A percentile compares a stretch with the other conserved stretches of the same genome.
These are phyloP conservation scores for Actinia equina DNA, from an alignment of 64 coral and sea anemone species.

Conservation along the genomic window DNA sequence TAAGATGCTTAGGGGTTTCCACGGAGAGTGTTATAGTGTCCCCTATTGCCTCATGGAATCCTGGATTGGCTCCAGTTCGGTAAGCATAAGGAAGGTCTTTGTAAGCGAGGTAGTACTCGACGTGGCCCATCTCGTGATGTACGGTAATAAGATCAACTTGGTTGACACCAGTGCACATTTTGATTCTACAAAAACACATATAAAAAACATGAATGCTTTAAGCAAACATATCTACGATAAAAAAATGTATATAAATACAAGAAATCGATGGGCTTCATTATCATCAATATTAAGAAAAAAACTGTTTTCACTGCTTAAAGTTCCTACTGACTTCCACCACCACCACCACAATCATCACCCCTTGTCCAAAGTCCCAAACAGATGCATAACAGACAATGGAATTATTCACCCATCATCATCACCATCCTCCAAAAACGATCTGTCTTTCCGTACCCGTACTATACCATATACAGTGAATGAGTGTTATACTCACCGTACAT, in stretches of 20 bases:
- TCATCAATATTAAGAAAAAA: too few relatives aligned
- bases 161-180: constrained; percentile 91
- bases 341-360: too few relatives aligned
- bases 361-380: too few relatives aligned
- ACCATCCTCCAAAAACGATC: too few relatives aligned
- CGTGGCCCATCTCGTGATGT: constrained; percentile 98
- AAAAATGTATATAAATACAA: background rate
- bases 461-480: background rate
- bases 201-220: background rate
- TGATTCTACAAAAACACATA: constrained; percentile 63
- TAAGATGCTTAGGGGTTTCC: constrained; percentile 80
- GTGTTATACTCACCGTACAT: constrained; percentile 58
- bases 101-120: constrained; percentile 94
- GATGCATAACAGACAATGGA: too few relatives aligned
- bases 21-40: constrained; percentile 95
- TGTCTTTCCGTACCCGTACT: too few relatives aligned
- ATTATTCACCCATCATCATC: too few relatives aligned
- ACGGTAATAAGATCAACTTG: constrained; percentile 82
- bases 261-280: too few relatives aligned
- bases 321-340: too few relatives aligned
- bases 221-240: background rate
- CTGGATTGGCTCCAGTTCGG: constrained; percentile 91
- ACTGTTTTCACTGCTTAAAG: too few relatives aligned
- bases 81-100: constrained; percentile 86
- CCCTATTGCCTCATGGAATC: constrained; percentile 97